Base-by-base conservation (phyloP, 2,113 vertebrate species). In the Sus scrofa region DNA sequence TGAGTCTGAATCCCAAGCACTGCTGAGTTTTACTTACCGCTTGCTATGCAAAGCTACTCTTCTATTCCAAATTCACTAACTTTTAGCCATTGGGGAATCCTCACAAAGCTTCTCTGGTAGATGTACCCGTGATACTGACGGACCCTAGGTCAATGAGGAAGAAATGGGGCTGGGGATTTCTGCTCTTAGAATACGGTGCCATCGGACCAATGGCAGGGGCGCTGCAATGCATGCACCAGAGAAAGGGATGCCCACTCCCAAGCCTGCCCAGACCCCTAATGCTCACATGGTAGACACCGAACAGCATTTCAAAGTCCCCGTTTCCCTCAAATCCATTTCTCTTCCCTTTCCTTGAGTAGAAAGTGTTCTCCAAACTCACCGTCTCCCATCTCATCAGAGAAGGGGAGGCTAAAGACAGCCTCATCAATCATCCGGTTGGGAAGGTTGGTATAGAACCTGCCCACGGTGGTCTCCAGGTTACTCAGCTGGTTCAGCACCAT, bases 401-500 rank as follows among this genome's bases (percentile, higher is more conserved):
- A 99, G 39, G 99, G 99, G 93, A 99, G 99, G 94, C 99, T 99
- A 97, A 99, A 99, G 90, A 99, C 98, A 7, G 99, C 99, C 98
- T 99, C 99, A 3, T 99, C 99, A 0, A 99, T 99, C 99, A 99
- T 99, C 27, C 99, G 98, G 97, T 99, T 99, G 97, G 99, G 99
- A 73, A 99, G 99, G 98, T 99, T 99, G 5, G 99, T 99, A 92
- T 99, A 99, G 98, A 99, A 99, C 39, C 99, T 99, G 10, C 99
- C 99, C 24, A 99, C 99, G 0, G 99, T 99, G 3, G 99, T 99
- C 98, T 99, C 99, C 98, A 99, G 98, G 98, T 99, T 99, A 94
- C 99, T 99, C 67, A 99, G 99, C 98, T 99, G 99, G 98, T 99
- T 99, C 2, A 99, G 98, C 1, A 99, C 99, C 99, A 99, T 99